Conservation (phyloP, 2,888 invertebrate genomes). For the Drosophila merina region DNA sequence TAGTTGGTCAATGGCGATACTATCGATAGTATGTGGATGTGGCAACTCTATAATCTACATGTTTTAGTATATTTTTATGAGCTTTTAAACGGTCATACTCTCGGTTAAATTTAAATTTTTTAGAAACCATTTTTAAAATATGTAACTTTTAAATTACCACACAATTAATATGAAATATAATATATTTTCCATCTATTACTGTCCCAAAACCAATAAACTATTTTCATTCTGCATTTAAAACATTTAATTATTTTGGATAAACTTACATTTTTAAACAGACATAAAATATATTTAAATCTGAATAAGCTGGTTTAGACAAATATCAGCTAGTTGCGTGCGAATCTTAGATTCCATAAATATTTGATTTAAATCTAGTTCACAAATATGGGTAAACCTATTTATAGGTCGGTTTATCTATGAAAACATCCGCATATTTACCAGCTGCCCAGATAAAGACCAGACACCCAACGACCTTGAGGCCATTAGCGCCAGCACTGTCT, state of each 20-base stretch:
- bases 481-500: constrained; percentile 15
- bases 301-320: no score
- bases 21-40: constrained; percentile 28
- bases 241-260: no score
- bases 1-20: constrained; percentile 2
- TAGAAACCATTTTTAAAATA: background rate
- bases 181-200: no score
- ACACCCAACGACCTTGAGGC: constrained; percentile 31
- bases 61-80: background rate
- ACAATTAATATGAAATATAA: no score
- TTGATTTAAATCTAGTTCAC: constrained; percentile 36
- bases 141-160: no score
- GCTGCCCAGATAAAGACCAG: constrained; percentile 23
- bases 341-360: constrained; percentile 24
- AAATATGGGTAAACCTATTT: constrained; percentile 30
- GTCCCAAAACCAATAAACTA: no score
- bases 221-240: no score
- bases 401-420: constrained; percentile 35
- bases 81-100: background rate
- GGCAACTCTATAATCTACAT: background rate
- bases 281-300: no score
- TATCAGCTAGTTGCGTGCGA: no score
- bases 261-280: no score
- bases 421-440: constrained; percentile 46
- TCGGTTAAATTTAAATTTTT: background rate